Evolutionary conservation across 2,888 invertebrate genomes (phyloP), one percentile per base, ranked within the genome.

Genomic region (Spatulosminthurus flaviceps): DNA sequence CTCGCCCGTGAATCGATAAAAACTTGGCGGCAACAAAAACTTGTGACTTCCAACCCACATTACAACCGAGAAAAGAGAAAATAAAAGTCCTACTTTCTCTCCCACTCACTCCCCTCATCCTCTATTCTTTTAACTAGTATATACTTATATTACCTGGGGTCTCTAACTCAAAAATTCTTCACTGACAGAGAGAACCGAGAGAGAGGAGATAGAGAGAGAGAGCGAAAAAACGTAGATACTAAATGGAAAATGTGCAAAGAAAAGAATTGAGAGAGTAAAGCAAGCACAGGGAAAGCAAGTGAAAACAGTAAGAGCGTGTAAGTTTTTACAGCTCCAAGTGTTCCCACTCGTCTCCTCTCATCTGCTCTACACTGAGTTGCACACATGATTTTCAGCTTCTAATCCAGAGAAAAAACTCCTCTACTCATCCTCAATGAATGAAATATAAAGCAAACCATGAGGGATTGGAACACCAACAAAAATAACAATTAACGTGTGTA

Each of bases 1-100:
- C 67, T 67, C 67, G 26, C 70, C 34, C 34, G 41, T 69, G 24
- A 72, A 51, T 72, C 72, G 51, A 51, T 72, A 72, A 24, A 71
- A 72, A 64, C 22, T 24, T 24, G 64, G 64, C 22, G 64, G 64
- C 22, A 64, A 22, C 64, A 64, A 22, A 22, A 64, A 64, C 64
- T 64, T 64, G 64, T 64, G 26, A 64, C 64, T 64, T 64, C 64
- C 64, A 64, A 64, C 64, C 26, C n/a, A n/a, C n/a, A 22, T 64
- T 64, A 64, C 11, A 64, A 24, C 4, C 4, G 64, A 9, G 24
- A 64, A 64, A 64, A 64, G n/a, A 64, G 64, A 64, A 64, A 64
- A 64, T 24, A 64, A 64, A 64, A 16, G 64, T 24, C n/a, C 11
- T 64, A 24, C 16, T 16, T 64, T 24, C 24, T 24, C 24, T 64